These are phyloP conservation scores for Plebejus argus DNA, from an alignment of 2,888 invertebrate genomes.

Conservation along the genomic window DNA sequence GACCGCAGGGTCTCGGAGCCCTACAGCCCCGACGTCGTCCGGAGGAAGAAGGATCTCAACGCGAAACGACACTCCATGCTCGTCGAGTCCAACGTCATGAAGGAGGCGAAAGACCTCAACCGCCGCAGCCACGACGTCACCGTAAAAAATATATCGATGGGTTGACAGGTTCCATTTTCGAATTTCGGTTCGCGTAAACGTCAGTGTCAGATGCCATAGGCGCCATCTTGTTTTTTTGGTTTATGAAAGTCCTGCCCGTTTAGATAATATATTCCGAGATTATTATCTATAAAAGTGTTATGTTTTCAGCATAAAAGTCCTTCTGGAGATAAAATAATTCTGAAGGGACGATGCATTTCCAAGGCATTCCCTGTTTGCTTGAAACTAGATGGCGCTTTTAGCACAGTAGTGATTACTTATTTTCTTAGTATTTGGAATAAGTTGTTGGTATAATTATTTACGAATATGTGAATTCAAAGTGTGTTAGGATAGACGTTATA, in stretches of 20 bases:
- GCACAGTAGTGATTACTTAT: constrained; percentile 7
- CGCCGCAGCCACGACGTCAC: constrained; percentile 68
- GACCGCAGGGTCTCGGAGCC: constrained; percentile 71
- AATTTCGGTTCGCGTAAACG: constrained; percentile 40
- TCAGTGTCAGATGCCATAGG: constrained; percentile 37
- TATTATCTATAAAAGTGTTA: too few species aligned
- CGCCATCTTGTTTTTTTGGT: constrained; percentile 26
- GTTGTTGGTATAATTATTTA: constrained; percentile 14
- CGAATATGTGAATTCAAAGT: constrained; percentile 7
- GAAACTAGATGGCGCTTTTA: constrained; percentile 25
- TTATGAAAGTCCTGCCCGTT: too few species aligned
- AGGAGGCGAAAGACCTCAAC: constrained; percentile 66
- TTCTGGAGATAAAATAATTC: neutral
- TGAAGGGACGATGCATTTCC: neutral
- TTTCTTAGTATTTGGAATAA: constrained; percentile 20
- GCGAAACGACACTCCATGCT: constrained; percentile 71
- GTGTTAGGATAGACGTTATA: constrained; percentile 35
- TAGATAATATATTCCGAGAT: too few species aligned
- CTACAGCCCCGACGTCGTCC: constrained; percentile 65
- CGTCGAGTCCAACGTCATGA: constrained; percentile 64
- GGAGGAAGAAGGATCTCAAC: constrained; percentile 68
- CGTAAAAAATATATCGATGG: constrained; percentile 71
- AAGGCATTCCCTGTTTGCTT: constrained; percentile 15
- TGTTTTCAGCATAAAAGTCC: neutral
- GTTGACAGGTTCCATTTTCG: constrained; percentile 57